Evolutionary conservation across 2,113 vertebrate species (phyloP), one percentile per base, ranked within the genome.

Genomic region (Ellobius talpinus): DNA sequence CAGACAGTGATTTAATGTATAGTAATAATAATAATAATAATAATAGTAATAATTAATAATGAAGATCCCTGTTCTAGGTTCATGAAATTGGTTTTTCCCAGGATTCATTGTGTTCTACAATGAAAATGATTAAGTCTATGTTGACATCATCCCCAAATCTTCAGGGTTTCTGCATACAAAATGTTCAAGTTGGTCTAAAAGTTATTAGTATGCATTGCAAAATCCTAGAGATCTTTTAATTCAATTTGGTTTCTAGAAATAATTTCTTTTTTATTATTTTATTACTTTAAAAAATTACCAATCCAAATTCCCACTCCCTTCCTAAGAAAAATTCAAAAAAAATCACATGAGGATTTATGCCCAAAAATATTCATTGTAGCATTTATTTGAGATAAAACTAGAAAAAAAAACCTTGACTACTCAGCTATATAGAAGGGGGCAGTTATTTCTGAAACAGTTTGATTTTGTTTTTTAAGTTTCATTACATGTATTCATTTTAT

Each of bases 171-270:
- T 33, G 10, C 50, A 84, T 10, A 82, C 42, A 89, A 93, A 87
- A 33, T 93, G 36, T 92, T 79, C 33, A 89, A 93, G 10, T 87
- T 78, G 52, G 58, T 65, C 45, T 96, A 36, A 66, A 42, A 90
- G 23, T 89, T 94, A 52, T 90, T 78, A 61, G 68, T 92, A 58
- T 36, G 3, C 55, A 73, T 78, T 77, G 47, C 72, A 82, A 96
- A 97, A 96, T 89, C 50, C 77, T 86, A 61, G 33, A 96, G 19
- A 87, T 52, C 23, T 96, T 95, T 94, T 63, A 88, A 68, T 8
- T 90, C 19, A 84, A 58, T 74, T 96, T 96, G 81, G 87, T 77
- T 92, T 96, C 68, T 89, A 96, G 42, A 96, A 96, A 87, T 84
- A 4, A 11, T n/a, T 93, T 95, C 31, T 89, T 86, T 47, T 47